phyloP scores from a whole-genome alignment of 2,797 vertebrate species.

The Lophotriccus pileatus region DNA sequence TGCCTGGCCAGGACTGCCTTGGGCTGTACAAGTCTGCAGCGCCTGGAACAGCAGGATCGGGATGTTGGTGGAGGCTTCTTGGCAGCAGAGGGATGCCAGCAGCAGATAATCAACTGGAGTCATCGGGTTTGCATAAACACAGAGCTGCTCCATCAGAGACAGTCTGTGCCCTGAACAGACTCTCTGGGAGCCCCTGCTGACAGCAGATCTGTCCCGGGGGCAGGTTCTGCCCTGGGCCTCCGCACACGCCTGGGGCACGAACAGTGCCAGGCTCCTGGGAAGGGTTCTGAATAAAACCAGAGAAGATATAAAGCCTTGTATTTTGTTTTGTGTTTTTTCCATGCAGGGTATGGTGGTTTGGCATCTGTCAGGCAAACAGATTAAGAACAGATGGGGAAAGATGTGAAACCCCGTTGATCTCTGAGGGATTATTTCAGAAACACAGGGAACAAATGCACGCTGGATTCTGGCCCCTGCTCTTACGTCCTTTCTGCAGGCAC shows the following conservation, averaged over 20 bases:
- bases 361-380: slow-evolving; percentile 47
- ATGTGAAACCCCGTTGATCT: slow-evolving; percentile 58
- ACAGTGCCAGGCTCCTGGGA: background rate
- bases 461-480: slow-evolving; percentile 6
- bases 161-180: background rate
- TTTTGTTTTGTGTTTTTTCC: slow-evolving; percentile 51
- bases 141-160: background rate
- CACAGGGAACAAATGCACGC: background rate
- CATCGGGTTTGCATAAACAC: background rate
- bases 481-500: background rate
- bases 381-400: slow-evolving; percentile 64
- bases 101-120: background rate
- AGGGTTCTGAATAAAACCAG: background rate
- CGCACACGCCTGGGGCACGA: background rate
- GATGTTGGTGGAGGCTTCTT: background rate
- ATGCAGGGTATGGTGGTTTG: slow-evolving; percentile 51
- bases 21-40: background rate
- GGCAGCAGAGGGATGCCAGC: slow-evolving; percentile 11
- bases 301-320: background rate
- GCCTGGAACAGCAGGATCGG: background rate
- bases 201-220: background rate
- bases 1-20: background rate
- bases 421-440: slow-evolving; percentile 40
- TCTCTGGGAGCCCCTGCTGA: background rate
- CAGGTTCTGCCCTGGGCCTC: background rate